These are phyloP conservation scores for Drosophila atripex DNA, from an alignment of 2,888 invertebrate genomes.

Conservation along the genomic window DNA sequence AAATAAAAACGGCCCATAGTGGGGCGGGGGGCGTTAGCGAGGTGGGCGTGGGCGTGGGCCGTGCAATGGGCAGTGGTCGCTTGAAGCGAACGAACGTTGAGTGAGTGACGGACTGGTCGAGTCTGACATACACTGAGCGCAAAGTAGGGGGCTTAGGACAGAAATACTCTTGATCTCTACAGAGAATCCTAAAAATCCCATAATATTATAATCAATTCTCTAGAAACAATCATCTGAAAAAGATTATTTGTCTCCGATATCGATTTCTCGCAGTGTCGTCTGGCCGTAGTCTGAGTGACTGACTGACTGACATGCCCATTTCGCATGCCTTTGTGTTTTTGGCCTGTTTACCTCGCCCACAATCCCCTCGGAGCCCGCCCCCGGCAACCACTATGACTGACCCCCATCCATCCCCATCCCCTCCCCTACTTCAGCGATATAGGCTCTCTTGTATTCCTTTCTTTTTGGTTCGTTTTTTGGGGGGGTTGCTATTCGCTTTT, in stretches of 20 bases:
- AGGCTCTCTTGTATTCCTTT: slow-evolving; percentile 46
- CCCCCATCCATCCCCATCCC: slow-evolving; percentile 9
- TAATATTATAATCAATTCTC: too few relatives aligned
- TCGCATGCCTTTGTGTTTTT: slow-evolving; percentile 60
- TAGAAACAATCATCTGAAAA: too few relatives aligned
- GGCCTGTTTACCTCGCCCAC: slow-evolving; percentile 49
- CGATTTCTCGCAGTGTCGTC: slow-evolving; percentile 20
- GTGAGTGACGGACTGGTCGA: slow-evolving; percentile 54
- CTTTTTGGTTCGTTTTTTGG: slow-evolving; percentile 38
- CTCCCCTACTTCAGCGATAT: slow-evolving; percentile 6
- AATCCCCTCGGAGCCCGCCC: slow-evolving; percentile 10
- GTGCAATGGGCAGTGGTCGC: slow-evolving; percentile 63
- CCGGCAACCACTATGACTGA: slow-evolving; percentile 1
- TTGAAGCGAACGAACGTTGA: slow-evolving; percentile 56
- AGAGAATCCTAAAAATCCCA: too few relatives aligned
- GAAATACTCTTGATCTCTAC: neutral
- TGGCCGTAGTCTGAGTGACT: slow-evolving; percentile 42
- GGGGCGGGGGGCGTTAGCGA: slow-evolving; percentile 35
- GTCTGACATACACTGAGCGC: slow-evolving; percentile 12
- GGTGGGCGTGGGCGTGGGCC: slow-evolving; percentile 33
- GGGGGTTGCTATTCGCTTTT: slow-evolving; percentile 49
- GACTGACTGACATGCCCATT: slow-evolving; percentile 62
- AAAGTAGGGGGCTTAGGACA: neutral
- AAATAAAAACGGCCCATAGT: slow-evolving; percentile 54
- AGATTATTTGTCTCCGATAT: neutral